These are phyloP conservation scores for Columba guinea DNA, from an alignment of 2,797 vertebrate species.

Conservation along the genomic window DNA sequence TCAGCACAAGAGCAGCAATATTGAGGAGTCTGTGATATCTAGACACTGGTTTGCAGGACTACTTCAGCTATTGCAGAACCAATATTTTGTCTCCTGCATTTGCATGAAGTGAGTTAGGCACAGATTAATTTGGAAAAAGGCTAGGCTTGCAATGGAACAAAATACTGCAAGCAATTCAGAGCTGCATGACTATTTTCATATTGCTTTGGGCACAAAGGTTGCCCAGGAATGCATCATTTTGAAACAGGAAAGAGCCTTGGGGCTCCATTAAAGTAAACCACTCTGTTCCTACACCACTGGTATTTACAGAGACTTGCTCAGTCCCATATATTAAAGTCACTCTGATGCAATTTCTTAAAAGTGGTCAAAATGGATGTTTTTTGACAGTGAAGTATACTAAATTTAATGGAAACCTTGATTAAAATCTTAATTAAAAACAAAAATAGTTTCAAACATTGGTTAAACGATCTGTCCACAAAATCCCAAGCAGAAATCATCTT, in stretches of 20 bases:
- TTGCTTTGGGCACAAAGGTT: background rate
- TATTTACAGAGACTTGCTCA: background rate
- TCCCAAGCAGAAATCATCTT: background rate
- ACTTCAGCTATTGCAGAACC: background rate
- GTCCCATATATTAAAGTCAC: background rate
- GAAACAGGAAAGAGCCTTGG: background rate
- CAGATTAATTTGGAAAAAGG: background rate
- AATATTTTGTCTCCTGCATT: background rate
- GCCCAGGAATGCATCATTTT: background rate
- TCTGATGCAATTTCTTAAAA: background rate
- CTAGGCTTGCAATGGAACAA: background rate
- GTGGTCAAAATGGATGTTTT: background rate
- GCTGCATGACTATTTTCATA: background rate
- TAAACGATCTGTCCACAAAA: background rate
- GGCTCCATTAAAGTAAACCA: background rate
- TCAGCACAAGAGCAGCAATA: background rate
- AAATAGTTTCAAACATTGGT: background rate
- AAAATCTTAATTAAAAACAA: background rate
- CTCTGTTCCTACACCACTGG: rapidly evolving
- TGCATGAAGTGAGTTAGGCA: background rate
- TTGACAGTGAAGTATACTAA: background rate
- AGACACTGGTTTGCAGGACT: background rate
- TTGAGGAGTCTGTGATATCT: background rate
- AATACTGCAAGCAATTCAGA: background rate
- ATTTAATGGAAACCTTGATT: background rate